Base-by-base conservation (phyloP, 1,140 invertebrate genomes). In the Musca vetustissima region DNA sequence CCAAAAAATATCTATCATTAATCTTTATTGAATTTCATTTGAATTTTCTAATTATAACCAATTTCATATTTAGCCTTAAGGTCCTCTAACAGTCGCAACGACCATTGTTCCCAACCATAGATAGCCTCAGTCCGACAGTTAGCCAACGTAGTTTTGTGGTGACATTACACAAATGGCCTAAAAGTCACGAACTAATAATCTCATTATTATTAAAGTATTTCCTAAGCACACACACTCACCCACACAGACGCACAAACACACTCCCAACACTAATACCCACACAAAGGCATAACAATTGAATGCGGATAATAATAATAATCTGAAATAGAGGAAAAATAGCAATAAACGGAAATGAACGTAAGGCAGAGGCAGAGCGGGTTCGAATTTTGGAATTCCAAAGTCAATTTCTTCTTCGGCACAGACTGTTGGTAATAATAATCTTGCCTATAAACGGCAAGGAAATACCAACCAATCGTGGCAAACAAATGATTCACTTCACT, bases 171-270 rank as follows among this genome's bases (percentile, higher is more conserved):
- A 61, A 61, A 61, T 36, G 57, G 28, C 32, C 32, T 61, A 19
- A 61, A 61, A 61, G 57, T 61, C 57, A 61, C 57, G 57, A 61
- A 61, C 57, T 61, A 61, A 61, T 61, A 61, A 61, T 61, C 57
- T 61, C 28, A 61, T 61, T 61, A 61, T 61, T 61, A 61, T 61
- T 61, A 61, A 61, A 61, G 57, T 36, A 61, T 61, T 61, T 61
- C 57, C 2, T 19, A n/a, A n/a, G 15, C 36, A 13, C 36, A 43
- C 36, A 43, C 36, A 43, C 36, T 11, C 36, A 43, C 36, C 6
- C 36, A 13, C 36, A 43, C 6, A 43, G 28, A 28, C 8, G 3
- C 3, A 43, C 6, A 43, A 21, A 43, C 36, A 43, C 36, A 43
- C 36, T 11, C 36, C n/a, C n/a, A n/a, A n/a, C n/a, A n/a, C n/a